Conservation (phyloP, 2,888 invertebrate genomes). For the Caenorhabditis sp. region DNA sequence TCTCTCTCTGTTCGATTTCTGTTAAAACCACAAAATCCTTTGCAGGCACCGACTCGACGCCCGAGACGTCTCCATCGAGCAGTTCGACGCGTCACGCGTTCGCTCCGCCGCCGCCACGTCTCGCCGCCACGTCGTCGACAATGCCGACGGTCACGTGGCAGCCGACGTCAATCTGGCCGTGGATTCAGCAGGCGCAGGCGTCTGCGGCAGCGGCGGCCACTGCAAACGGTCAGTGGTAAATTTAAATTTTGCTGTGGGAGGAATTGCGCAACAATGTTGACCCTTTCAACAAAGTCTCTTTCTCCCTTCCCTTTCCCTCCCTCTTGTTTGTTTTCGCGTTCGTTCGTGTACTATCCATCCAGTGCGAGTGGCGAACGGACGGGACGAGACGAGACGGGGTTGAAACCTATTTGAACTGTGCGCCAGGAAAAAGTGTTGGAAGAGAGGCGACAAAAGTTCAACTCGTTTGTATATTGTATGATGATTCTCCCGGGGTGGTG, state of each 20-base stretch:
- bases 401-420: constrained; percentile 2
- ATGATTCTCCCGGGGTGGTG: background rate
- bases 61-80: constrained; percentile 51
- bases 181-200: constrained; percentile 45
- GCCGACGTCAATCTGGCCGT: constrained; percentile 54
- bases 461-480: background rate
- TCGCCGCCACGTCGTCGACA: no score
- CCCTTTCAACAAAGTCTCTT: no score
- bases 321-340: constrained; percentile 18
- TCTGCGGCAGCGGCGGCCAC: background rate
- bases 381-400: background rate
- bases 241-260: background rate
- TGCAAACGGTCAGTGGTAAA: constrained; percentile 30
- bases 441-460: no score
- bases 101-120: constrained; percentile 38
- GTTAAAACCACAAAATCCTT: no score
- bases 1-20: background rate
- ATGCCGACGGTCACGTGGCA: constrained; percentile 9
- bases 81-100: constrained; percentile 34
- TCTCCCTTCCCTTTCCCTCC: background rate
- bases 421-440: background rate
- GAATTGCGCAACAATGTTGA: constrained; percentile 25
- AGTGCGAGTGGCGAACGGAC: background rate
- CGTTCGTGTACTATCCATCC: constrained; percentile 10
- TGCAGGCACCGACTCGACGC: constrained; percentile 52